phyloP scores from a whole-genome alignment of 37 sponge, comb jelly and placozoan species.

The Agelas oroides region DNA sequence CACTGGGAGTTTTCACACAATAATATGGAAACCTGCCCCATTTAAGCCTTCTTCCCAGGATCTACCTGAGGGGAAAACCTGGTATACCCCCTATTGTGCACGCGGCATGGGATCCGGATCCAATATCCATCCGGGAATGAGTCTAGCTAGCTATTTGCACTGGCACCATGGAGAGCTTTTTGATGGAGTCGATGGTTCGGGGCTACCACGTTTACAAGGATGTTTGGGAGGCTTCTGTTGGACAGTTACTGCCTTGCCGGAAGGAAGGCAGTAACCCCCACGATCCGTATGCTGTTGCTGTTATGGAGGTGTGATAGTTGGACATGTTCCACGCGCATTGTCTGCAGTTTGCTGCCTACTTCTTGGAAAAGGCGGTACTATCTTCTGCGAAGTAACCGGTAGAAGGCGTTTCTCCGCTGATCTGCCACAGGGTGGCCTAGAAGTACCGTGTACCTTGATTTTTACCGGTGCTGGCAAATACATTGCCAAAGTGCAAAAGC shows the following conservation, averaged over 20 bases:
- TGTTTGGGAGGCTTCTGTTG: neutral
- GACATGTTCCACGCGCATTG: neutral
- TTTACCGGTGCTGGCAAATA: neutral
- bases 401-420: neutral
- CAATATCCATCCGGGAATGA: too few relatives aligned
- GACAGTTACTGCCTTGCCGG: neutral
- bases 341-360: neutral
- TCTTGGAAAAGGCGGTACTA: neutral
- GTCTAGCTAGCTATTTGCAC: too few relatives aligned
- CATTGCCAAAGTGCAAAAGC: neutral
- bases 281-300: neutral
- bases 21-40: too few relatives aligned
- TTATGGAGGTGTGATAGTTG: neutral
- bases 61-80: too few relatives aligned
- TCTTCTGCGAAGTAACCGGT: slow-evolving; percentile 9
- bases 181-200: neutral
- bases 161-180: too few relatives aligned
- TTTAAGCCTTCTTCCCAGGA: too few relatives aligned
- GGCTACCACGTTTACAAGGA: neutral
- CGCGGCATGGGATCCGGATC: too few relatives aligned
- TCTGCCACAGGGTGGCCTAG: neutral
- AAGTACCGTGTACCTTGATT: neutral
- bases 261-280: neutral
- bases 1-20: too few relatives aligned
- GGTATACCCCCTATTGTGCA: too few relatives aligned